Evolutionary conservation across 2,888 invertebrate genomes (phyloP).

Genomic region (Amblyteles armatorius): DNA sequence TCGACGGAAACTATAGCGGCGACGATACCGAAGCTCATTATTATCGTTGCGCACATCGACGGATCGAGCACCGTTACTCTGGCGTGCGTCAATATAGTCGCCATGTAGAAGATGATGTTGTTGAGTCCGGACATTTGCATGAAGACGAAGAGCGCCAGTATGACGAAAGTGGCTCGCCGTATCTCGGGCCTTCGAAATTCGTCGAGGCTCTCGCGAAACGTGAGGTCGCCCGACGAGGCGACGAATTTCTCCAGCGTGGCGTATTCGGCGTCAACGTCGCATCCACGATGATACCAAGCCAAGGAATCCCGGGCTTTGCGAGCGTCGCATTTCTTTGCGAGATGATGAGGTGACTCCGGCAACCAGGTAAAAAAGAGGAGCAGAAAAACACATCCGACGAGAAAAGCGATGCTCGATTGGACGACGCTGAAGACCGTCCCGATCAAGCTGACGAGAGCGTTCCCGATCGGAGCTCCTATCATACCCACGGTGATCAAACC

Average conservation of each 20-base stretch:
- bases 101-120: constrained; percentile 67
- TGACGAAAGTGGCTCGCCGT: constrained; percentile 49
- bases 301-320: constrained; percentile 73
- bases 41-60: constrained; percentile 56
- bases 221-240: constrained; percentile 60
- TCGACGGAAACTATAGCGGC: constrained; percentile 51
- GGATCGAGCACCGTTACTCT: constrained; percentile 57
- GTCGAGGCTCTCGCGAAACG: constrained; percentile 53
- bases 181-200: constrained; percentile 62
- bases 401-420: constrained; percentile 74
- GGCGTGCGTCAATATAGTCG: constrained; percentile 64
- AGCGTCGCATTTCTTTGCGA: constrained; percentile 62
- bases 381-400: constrained; percentile 71
- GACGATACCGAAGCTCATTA: constrained; percentile 53
- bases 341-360: constrained; percentile 78
- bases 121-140: constrained; percentile 65
- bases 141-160: constrained; percentile 57
- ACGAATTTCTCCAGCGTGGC: constrained; percentile 73
- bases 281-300: constrained; percentile 74
- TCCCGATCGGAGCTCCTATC: constrained; percentile 76
- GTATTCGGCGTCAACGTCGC: constrained; percentile 72
- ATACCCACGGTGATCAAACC: constrained; percentile 75
- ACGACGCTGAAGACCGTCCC: constrained; percentile 74
- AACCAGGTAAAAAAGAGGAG: constrained; percentile 72
- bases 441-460: constrained; percentile 74